Conservation (phyloP, 2,888 invertebrate species). For the Mythimna impura region DNA sequence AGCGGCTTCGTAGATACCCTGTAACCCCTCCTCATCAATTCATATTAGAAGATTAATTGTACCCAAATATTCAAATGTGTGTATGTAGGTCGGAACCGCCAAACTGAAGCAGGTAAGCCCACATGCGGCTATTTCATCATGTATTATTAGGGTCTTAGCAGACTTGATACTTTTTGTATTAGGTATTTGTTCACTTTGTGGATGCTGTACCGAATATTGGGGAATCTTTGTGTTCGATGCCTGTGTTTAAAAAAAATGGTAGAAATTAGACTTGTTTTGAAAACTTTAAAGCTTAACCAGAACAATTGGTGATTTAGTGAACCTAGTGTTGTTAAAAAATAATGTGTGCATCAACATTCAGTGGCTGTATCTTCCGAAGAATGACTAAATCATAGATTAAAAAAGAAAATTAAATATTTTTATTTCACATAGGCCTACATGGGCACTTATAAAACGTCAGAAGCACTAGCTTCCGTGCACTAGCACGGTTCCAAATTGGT, state of each 20-base stretch:
- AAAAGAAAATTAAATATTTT: no score
- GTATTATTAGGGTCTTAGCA: conserved; percentile 37
- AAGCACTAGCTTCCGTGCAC: no score
- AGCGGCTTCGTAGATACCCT: conserved; percentile 29
- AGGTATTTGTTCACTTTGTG: neutral
- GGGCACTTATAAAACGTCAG: no score
- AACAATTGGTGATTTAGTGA: no score
- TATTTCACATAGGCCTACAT: no score
- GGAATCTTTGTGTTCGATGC: no score
- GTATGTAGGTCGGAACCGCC: conserved; percentile 57
- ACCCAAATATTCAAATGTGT: conserved; percentile 57
- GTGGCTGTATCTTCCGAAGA: neutral
- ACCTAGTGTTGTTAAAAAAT: no score
- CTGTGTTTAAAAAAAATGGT: neutral
- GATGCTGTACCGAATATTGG: no score
- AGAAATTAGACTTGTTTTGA: no score
- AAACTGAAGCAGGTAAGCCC: conserved; percentile 53
- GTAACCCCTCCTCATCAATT: conserved; percentile 56
- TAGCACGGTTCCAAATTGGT: no score
- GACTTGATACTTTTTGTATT: conserved; percentile 26
- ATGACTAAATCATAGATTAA: neutral
- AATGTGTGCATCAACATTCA: no score
- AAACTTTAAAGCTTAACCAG: no score
- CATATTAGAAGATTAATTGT: conserved; percentile 61
- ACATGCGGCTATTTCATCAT: conserved; percentile 56